These are phyloP conservation scores for Celastrina argiolus DNA, from an alignment of 2,888 invertebrate species.

Conservation along the genomic window DNA sequence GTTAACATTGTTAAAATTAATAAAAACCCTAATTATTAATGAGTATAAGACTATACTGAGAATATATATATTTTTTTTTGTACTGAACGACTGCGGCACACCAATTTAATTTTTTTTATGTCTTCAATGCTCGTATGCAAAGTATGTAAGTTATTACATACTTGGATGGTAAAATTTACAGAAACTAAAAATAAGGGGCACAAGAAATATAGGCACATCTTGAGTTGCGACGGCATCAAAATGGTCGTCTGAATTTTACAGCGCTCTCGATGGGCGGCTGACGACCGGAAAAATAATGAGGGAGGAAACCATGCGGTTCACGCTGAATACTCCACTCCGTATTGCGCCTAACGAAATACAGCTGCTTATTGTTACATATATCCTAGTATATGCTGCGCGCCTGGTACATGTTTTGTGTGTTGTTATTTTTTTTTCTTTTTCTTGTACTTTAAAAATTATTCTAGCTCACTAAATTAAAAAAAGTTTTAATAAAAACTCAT, in stretches of 20 bases:
- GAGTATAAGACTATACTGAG: too few species aligned
- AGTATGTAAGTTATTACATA: too few species aligned
- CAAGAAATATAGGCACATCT: constrained; percentile 16
- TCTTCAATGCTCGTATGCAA: too few species aligned
- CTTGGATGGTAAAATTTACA: not conserved
- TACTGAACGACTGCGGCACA: too few species aligned
- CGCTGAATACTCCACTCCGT: constrained; percentile 23
- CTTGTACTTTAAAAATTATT: too few species aligned
- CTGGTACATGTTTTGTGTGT: not conserved
- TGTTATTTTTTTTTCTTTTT: constrained; percentile 20
- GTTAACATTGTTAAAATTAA: too few species aligned
- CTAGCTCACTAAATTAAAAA: too few species aligned
- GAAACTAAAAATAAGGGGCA: not conserved
- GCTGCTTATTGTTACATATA: constrained; percentile 17
- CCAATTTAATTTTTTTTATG: too few species aligned
- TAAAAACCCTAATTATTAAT: too few species aligned
- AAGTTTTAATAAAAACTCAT: too few species aligned
- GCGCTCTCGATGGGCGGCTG: constrained; percentile 53
- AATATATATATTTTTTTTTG: too few species aligned
- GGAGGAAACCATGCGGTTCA: constrained; percentile 37
- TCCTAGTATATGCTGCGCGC: not conserved
- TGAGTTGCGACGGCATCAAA: constrained; percentile 26
- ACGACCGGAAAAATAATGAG: constrained; percentile 73
- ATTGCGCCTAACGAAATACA: constrained; percentile 14
- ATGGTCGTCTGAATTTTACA: constrained; percentile 27